Conservation (phyloP, 2,888 invertebrate species). For the Nomada hirtipes region DNA sequence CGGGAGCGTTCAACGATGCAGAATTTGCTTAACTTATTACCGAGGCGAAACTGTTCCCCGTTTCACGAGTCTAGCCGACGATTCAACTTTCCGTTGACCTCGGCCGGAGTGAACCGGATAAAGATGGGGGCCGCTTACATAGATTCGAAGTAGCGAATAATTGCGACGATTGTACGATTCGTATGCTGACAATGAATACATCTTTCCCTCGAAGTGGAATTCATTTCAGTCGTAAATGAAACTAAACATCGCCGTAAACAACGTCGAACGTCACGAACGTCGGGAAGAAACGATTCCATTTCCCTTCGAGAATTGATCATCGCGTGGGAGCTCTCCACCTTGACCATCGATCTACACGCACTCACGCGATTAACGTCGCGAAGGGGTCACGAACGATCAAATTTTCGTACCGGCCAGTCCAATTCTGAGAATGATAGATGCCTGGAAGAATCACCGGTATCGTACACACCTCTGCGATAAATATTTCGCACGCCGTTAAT, state of each 20-base stretch:
- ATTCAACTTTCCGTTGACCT: too few relatives aligned
- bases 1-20: not conserved
- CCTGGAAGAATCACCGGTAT: not conserved
- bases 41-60: not conserved
- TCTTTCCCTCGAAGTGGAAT: too few relatives aligned
- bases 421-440: not conserved
- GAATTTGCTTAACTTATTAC: conserved; percentile 5
- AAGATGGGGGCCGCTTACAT: too few relatives aligned
- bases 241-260: too few relatives aligned
- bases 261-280: not conserved
- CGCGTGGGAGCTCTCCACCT: not conserved
- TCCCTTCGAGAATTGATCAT: conserved; percentile 5
- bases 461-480: not conserved
- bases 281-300: not conserved
- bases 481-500: conserved; percentile 33
- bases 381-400: not conserved
- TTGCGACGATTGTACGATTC: not conserved
- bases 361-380: not conserved
- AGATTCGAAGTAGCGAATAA: too few relatives aligned
- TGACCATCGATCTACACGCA: not conserved
- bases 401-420: not conserved
- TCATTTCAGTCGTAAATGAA: too few relatives aligned
- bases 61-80: not conserved
- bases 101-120: too few relatives aligned
- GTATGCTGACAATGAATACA: too few relatives aligned